Evolutionary conservation across 2,113 vertebrate species (phyloP).

Genomic region (Pachypanchax playfairii): DNA sequence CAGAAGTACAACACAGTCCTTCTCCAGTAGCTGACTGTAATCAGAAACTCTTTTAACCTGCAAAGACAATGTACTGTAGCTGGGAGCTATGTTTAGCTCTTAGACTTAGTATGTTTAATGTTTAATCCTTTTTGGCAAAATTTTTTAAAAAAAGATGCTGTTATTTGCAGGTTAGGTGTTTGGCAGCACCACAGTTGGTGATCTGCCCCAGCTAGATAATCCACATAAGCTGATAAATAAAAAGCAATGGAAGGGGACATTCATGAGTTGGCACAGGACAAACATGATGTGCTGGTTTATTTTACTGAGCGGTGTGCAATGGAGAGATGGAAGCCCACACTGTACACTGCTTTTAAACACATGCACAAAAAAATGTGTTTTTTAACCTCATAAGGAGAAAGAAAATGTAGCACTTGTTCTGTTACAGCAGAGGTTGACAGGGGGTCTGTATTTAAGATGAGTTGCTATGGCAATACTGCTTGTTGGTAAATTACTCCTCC

Average conservation of each 20-base stretch:
- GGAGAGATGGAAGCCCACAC: conserved; percentile 20
- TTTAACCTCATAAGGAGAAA: conserved; percentile 23
- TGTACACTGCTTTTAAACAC: neutral
- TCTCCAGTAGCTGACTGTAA: too few relatives aligned
- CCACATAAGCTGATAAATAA: too few relatives aligned
- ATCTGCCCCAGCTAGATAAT: too few relatives aligned
- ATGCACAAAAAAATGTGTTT: conserved; percentile 27
- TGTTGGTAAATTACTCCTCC: conserved; percentile 51
- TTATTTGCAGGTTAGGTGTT: too few relatives aligned
- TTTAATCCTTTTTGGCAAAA: too few relatives aligned
- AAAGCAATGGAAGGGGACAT: conserved; percentile 15
- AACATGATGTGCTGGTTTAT: conserved; percentile 34
- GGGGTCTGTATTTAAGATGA: conserved; percentile 30
- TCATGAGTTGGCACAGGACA: conserved; percentile 16
- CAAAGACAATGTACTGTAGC: conserved; percentile 13
- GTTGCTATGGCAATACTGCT: conserved; percentile 31
- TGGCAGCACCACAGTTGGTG: too few relatives aligned
- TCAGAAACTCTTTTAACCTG: conserved; percentile 10
- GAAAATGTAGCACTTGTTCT: conserved; percentile 1
- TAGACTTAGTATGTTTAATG: too few relatives aligned
- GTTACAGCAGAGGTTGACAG: conserved; percentile 7
- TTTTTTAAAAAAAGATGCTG: too few relatives aligned
- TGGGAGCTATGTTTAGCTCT: too few relatives aligned
- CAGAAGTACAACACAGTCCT: too few relatives aligned
- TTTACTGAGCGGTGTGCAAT: conserved; percentile 11